These are phyloP conservation scores for Coturnix japonica DNA, from an alignment of 2,113 vertebrate genomes.

Conservation along the genomic window DNA sequence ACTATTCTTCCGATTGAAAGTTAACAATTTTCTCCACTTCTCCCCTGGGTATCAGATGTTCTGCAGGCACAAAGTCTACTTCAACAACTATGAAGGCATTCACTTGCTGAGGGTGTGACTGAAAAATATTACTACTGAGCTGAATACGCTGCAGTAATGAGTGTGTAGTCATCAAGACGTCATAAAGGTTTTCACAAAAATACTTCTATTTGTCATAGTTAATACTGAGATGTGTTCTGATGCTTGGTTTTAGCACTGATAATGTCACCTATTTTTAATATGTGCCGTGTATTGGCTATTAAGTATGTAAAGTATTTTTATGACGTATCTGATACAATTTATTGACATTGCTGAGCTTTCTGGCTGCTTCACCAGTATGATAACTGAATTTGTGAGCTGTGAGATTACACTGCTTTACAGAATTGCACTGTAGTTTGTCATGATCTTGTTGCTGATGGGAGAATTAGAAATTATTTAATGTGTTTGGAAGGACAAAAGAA, in stretches of 20 bases:
- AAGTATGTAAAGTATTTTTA: not conserved
- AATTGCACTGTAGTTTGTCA: not conserved
- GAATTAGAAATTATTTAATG: not conserved
- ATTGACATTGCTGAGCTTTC: not conserved
- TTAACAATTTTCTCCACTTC: not conserved
- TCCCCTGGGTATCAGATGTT: not conserved
- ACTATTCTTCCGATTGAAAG: not conserved
- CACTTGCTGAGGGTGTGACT: not conserved
- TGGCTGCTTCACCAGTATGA: not conserved
- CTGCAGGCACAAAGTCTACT: not conserved
- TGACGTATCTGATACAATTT: not conserved
- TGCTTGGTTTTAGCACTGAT: not conserved
- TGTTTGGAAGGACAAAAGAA: not conserved
- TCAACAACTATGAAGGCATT: not conserved
- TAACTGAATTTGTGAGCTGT: not conserved
- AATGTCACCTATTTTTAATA: not conserved
- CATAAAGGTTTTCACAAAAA: not conserved
- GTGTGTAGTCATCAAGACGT: not conserved
- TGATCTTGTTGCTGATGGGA: not conserved
- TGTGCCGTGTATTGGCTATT: not conserved
- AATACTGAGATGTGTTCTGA: not conserved
- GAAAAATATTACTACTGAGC: not conserved
- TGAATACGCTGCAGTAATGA: not conserved
- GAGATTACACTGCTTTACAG: not conserved
- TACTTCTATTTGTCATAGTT: not conserved